These are phyloP conservation scores for Tetramorium bicarinatum DNA, from an alignment of 2,888 invertebrate genomes.

Conservation along the genomic window DNA sequence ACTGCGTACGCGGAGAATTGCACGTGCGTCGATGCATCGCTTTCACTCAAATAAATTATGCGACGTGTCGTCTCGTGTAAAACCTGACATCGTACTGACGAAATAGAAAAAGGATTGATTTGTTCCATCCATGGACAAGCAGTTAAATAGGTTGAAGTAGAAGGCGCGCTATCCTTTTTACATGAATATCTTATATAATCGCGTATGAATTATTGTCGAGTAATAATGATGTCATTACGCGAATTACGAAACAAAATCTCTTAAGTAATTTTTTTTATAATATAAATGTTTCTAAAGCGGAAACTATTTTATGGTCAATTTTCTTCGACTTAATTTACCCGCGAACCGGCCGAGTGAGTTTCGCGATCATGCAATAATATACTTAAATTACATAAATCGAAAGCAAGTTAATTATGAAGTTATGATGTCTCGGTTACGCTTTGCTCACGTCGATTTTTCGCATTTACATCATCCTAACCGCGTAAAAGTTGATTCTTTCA, in stretches of 20 bases:
- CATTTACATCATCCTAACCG: slow-evolving; percentile 4
- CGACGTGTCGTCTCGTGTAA: neutral
- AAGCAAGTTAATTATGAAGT: neutral
- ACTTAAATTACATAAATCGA: slow-evolving; percentile 27
- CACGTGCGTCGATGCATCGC: slow-evolving; percentile 13
- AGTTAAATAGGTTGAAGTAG: neutral
- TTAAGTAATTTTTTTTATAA: slow-evolving; percentile 7
- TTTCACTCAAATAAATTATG: slow-evolving; percentile 43
- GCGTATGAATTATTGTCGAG: neutral
- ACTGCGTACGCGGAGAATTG: neutral
- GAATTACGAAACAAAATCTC: neutral
- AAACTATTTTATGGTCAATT: neutral
- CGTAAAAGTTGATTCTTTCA: neutral
- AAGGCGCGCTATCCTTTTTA: neutral
- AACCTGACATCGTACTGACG: neutral
- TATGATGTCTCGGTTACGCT: neutral
- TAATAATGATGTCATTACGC: neutral
- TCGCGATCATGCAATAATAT: neutral
- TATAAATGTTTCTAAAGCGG: neutral
- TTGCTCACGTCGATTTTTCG: neutral
- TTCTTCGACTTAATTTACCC: neutral
- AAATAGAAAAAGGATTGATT: slow-evolving; percentile 15
- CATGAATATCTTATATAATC: neutral
- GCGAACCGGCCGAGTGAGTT: neutral
- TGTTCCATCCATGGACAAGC: neutral